Conservation (phyloP, 2,113 vertebrate species). For the Tympanuchus pallidicinctus region DNA sequence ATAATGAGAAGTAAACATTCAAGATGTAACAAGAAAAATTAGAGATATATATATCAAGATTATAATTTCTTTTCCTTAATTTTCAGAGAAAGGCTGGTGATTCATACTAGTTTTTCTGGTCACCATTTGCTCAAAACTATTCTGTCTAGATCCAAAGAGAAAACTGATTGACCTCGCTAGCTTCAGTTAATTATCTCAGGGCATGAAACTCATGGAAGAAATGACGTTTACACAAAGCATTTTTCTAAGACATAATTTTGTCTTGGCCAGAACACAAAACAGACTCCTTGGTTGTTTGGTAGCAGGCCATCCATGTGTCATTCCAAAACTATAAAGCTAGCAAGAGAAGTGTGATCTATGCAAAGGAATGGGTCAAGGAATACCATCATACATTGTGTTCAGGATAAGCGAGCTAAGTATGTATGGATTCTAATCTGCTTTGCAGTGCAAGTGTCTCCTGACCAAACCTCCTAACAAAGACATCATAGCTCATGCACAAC, state of each 20-base stretch:
- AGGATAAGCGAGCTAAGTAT: not conserved
- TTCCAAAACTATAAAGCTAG: conserved; percentile 18
- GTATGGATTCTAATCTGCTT: not conserved
- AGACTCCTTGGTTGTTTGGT: not conserved
- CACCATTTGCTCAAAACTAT: conserved; percentile 1
- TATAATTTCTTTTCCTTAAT: not conserved
- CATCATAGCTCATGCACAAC: conserved; percentile 33
- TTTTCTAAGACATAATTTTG: not conserved
- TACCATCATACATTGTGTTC: not conserved
- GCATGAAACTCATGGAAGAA: not conserved
- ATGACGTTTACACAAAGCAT: not conserved
- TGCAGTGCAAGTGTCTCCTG: not conserved
- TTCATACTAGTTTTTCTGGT: not conserved
- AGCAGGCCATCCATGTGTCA: not conserved
- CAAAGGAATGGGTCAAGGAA: conserved; percentile 24
- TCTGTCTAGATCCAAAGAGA: not conserved
- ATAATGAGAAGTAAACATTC: not conserved
- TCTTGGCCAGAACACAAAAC: not conserved
- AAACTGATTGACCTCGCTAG: not conserved
- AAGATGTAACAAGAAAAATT: not conserved
- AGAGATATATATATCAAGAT: not conserved
- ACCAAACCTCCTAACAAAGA: conserved; percentile 44
- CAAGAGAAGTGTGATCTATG: conserved; percentile 27
- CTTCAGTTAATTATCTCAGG: conserved; percentile 7
- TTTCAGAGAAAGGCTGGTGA: not conserved